A percentile compares a stretch with the other conserved stretches of the same genome.
phyloP scores from a whole-genome alignment of 2,797 vertebrate species.

The Apodemus agrarius region DNA sequence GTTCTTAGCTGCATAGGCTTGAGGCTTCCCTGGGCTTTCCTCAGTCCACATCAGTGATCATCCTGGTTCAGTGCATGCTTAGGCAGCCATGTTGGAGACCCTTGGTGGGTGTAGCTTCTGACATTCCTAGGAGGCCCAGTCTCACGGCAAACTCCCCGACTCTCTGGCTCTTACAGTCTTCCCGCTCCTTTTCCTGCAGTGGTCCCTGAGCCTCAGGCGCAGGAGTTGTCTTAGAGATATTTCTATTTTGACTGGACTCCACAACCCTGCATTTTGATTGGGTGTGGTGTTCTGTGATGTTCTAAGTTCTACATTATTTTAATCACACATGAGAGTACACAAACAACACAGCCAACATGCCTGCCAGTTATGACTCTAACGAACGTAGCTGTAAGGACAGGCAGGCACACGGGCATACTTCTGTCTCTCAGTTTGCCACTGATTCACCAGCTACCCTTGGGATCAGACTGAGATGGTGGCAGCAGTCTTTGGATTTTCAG shows the following conservation, averaged over 20 bases:
- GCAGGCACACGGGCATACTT: background rate
- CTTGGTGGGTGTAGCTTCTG: background rate
- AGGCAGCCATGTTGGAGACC: background rate
- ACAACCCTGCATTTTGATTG: background rate
- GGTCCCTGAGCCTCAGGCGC: background rate
- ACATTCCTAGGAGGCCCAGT: background rate
- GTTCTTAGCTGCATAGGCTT: background rate
- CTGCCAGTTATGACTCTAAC: background rate
- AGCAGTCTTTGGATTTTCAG: background rate
- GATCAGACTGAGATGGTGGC: background rate
- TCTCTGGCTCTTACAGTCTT: background rate
- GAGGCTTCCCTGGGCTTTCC: background rate
- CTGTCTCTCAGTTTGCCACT: background rate
- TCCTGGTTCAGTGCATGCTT: background rate
- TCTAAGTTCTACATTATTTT: conserved; percentile 46
- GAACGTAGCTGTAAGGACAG: background rate
- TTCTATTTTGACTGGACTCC: background rate
- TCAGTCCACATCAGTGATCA: background rate
- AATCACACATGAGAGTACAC: background rate
- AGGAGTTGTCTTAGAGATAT: background rate
- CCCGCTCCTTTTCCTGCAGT: too few relatives aligned
- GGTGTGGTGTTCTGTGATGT: background rate
- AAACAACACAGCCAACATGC: background rate
- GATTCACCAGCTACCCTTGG: background rate
- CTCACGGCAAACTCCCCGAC: background rate